A percentile compares a stretch with the other conserved stretches of the same genome.
Evolutionary conservation across 1,140 invertebrate species (phyloP).

Genomic region (Anoplolepis gracilipes): DNA sequence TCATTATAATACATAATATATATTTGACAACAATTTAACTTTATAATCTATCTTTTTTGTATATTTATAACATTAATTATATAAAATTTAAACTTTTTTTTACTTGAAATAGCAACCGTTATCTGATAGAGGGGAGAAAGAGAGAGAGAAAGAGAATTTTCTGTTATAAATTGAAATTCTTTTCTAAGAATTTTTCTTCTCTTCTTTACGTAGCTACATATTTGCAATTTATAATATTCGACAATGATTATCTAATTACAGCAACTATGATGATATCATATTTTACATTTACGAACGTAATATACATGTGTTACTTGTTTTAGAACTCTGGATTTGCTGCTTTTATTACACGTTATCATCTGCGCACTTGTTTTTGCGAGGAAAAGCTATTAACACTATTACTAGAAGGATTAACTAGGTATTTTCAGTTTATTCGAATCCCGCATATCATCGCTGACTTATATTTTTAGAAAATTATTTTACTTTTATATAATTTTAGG

Average conservation of each 20-base stretch:
- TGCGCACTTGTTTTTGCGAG: slow-evolving; percentile 35
- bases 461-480: background rate
- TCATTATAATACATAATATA: background rate
- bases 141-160: background rate
- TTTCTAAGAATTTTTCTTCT: background rate
- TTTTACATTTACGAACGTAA: slow-evolving; percentile 14
- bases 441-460: background rate
- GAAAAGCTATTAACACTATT: slow-evolving; percentile 32
- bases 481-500: background rate
- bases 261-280: slow-evolving; percentile 14
- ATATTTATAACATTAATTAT: background rate
- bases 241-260: background rate
- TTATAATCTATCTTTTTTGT: background rate
- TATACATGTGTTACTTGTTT: slow-evolving; percentile 1
- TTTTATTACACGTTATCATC: slow-evolving; percentile 52
- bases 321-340: slow-evolving; percentile 31
- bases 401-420: slow-evolving; percentile 30
- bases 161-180: background rate
- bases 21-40: background rate
- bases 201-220: background rate
- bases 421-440: slow-evolving; percentile 20
- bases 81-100: no score
- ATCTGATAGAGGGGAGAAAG: no score
- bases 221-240: background rate
- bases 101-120: no score